Evolutionary conservation across 2,113 vertebrate genomes (phyloP).

Genomic region (Cyanoderma ruficeps): DNA sequence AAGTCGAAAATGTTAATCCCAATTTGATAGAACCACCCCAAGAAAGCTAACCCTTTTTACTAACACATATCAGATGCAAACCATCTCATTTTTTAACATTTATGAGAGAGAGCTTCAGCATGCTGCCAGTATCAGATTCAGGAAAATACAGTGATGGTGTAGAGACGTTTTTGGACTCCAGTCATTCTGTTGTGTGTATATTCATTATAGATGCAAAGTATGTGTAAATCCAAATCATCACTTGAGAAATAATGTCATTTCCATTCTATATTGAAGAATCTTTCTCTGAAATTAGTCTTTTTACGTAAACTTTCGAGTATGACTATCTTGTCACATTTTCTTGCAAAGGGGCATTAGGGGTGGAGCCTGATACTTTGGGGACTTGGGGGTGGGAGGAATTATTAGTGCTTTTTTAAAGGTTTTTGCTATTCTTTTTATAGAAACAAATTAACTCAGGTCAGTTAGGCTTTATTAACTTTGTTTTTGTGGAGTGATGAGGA

Average conservation of each 20-base stretch:
- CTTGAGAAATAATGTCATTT: neutral
- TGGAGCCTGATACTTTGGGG: neutral
- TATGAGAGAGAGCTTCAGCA: neutral
- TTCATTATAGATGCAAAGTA: neutral
- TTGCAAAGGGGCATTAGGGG: neutral
- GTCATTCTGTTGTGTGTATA: neutral
- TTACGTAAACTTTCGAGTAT: neutral
- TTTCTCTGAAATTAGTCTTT: neutral
- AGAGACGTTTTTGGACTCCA: neutral
- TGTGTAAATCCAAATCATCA: conserved; percentile 1
- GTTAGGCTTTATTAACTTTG: neutral
- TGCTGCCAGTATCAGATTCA: neutral
- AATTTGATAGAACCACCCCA: neutral
- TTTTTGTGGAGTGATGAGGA: neutral
- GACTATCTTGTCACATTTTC: neutral
- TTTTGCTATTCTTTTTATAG: neutral
- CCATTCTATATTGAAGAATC: neutral
- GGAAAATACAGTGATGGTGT: neutral
- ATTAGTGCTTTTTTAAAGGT: neutral
- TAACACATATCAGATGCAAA: conserved; percentile 6
- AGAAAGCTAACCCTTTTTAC: neutral
- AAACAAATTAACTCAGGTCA: neutral
- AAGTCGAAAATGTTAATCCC: conserved; percentile 33
- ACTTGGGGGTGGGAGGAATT: neutral
- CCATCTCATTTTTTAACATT: neutral